These are phyloP conservation scores for Chrysotoxum bicinctum DNA, from an alignment of 2,888 invertebrate species.

Conservation along the genomic window DNA sequence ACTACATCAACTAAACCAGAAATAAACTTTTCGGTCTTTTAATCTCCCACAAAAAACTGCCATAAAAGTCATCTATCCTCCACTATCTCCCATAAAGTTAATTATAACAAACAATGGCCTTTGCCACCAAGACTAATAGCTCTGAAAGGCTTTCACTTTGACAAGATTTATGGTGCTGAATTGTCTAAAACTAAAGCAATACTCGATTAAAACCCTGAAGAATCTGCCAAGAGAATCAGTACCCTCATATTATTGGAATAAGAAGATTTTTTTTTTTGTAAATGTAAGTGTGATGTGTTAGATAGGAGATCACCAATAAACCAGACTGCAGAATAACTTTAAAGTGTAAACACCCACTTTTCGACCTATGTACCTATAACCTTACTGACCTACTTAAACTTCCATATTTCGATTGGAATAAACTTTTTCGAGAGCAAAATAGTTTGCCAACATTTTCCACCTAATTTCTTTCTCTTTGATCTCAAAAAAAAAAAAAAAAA, in stretches of 20 bases:
- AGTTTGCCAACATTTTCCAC: constrained; percentile 17
- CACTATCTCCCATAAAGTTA: neutral
- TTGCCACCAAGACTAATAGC: neutral
- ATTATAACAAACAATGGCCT: neutral
- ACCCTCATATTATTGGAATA: neutral
- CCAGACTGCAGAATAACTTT: constrained; percentile 15
- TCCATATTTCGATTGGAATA: neutral
- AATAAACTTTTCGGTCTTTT: neutral
- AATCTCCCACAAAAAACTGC: neutral
- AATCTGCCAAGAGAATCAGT: neutral
- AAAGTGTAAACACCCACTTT: constrained; percentile 1
- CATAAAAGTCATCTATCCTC: neutral
- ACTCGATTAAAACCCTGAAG: neutral
- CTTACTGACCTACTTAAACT: constrained; percentile 27
- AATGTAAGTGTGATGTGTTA: neutral
- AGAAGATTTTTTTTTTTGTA: constrained; percentile 1
- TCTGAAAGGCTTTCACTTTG: neutral
- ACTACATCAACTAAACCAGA: no score
- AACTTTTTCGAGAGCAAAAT: constrained; percentile 9
- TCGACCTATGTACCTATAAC: neutral
- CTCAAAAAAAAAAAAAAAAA: neutral
- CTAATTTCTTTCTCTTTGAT: constrained; percentile 13
- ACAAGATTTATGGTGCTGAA: neutral
- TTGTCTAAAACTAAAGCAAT: neutral
- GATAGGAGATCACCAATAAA: constrained; percentile 8